phyloP scores from a whole-genome alignment of 1,140 invertebrate species.

The Drosophila kurseongensis region DNA sequence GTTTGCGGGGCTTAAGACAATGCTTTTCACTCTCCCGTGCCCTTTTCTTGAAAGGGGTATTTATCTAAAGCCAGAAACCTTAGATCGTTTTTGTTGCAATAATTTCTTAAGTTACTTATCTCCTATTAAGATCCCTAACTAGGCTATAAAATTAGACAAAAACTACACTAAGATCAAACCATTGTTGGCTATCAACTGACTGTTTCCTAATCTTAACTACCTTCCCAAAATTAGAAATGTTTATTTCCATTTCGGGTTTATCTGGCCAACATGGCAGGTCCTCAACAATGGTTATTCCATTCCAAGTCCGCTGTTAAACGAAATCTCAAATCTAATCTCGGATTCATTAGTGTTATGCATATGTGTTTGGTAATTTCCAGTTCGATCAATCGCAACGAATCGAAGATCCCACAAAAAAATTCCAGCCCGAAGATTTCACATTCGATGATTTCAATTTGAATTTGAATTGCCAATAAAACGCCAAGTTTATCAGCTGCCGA shows the following conservation, averaged over 20 bases:
- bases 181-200: constrained; percentile 15
- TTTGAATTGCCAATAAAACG: constrained; percentile 77
- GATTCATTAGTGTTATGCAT: constrained; percentile 37
- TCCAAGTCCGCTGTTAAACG: constrained; percentile 5
- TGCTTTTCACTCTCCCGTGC: not conserved
- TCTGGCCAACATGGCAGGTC: constrained; percentile 7
- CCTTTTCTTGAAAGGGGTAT: not conserved
- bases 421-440: constrained; percentile 28
- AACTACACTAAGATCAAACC: not conserved
- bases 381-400: constrained; percentile 24
- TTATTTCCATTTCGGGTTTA: constrained; percentile 17
- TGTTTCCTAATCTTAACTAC: constrained; percentile 27
- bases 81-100: not conserved
- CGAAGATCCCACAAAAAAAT: constrained; percentile 32
- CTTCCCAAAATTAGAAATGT: constrained; percentile 22
- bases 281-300: constrained; percentile 8
- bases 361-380: constrained; percentile 23
- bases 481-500: constrained; percentile 75
- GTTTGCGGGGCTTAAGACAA: constrained; percentile 22
- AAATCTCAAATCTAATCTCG: constrained; percentile 43
- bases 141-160: constrained; percentile 31
- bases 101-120: constrained; percentile 15
- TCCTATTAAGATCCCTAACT: constrained; percentile 4
- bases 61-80: not conserved
- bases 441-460: constrained; percentile 60